Conservation (phyloP, 2,797 vertebrate genomes). For the Microhierax caerulescens region DNA sequence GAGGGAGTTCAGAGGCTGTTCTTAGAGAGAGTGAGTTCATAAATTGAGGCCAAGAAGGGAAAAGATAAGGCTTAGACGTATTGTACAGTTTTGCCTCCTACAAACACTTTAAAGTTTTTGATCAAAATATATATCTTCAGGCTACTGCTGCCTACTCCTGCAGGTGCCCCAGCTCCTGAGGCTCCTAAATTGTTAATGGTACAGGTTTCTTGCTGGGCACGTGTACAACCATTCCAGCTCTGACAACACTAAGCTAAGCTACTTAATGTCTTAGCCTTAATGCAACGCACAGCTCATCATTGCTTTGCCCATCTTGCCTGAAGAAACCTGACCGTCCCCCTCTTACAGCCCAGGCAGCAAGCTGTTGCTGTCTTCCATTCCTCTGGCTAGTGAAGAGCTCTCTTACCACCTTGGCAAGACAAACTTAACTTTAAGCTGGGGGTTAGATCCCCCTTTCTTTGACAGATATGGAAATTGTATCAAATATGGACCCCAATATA, state of each 20-base stretch:
- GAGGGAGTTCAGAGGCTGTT: neutral
- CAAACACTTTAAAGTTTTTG: neutral
- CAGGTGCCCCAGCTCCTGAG: neutral
- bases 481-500: accelerated
- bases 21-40: neutral
- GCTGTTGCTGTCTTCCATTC: neutral
- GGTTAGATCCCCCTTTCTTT: neutral
- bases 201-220: neutral
- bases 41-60: neutral
- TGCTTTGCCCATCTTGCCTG: neutral
- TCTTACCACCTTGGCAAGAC: neutral
- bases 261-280: conserved; percentile 41
- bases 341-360: neutral
- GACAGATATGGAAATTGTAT: neutral
- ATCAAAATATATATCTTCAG: neutral
- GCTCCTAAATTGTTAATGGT: neutral
- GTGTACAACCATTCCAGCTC: neutral
- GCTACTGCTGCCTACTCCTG: neutral
- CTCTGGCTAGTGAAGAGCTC: neutral
- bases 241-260: conserved; percentile 25
- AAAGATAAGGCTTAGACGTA: neutral
- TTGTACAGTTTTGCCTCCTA: neutral
- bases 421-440: neutral
- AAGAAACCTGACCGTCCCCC: neutral
- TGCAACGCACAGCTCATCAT: neutral